A percentile compares a stretch with the other conserved stretches of the same genome.
Evolutionary conservation across 1,140 invertebrate species (phyloP).

Genomic region (Aphaenogaster floridana): DNA sequence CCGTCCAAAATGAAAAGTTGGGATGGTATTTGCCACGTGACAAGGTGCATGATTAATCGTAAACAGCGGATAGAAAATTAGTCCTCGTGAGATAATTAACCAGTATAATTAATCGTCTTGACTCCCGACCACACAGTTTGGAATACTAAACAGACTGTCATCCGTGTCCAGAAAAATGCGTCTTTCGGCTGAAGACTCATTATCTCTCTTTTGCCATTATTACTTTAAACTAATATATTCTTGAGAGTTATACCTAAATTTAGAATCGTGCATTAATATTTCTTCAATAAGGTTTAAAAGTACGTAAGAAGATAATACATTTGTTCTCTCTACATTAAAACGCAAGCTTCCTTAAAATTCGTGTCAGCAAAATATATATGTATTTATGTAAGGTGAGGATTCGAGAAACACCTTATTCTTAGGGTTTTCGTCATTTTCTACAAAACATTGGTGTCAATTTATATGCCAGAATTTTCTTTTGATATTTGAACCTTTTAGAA

Average conservation of each 20-base stretch:
- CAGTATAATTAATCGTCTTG: slow-evolving; percentile 81
- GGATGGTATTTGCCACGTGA: slow-evolving; percentile 71
- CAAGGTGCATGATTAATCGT: slow-evolving; percentile 80
- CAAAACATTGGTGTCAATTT: not conserved
- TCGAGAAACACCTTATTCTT: not conserved
- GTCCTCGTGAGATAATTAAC: slow-evolving; percentile 83
- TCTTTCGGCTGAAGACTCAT: slow-evolving; percentile 52
- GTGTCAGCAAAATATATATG: too few species aligned
- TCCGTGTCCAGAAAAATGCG: slow-evolving; percentile 63
- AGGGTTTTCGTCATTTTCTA: not conserved
- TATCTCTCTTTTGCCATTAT: slow-evolving; percentile 15
- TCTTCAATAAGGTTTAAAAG: not conserved
- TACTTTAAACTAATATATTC: slow-evolving; percentile 26
- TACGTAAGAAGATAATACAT: not conserved
- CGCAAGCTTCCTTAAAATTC: not conserved
- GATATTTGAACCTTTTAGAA: slow-evolving; percentile 8
- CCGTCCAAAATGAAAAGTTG: slow-evolving; percentile 67
- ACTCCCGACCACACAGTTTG: slow-evolving; percentile 68
- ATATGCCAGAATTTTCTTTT: slow-evolving; percentile 15
- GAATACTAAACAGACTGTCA: slow-evolving; percentile 80
- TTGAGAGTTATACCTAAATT: slow-evolving; percentile 2
- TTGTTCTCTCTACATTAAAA: not conserved
- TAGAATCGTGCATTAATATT: slow-evolving; percentile 3
- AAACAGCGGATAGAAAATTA: slow-evolving; percentile 82
- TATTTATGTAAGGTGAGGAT: too few species aligned